Percentiles rank a stretch among this genome's conserved stretches.
These are phyloP conservation scores for Ametastegia equiseti DNA, from an alignment of 2,888 invertebrate genomes.

Conservation along the genomic window DNA sequence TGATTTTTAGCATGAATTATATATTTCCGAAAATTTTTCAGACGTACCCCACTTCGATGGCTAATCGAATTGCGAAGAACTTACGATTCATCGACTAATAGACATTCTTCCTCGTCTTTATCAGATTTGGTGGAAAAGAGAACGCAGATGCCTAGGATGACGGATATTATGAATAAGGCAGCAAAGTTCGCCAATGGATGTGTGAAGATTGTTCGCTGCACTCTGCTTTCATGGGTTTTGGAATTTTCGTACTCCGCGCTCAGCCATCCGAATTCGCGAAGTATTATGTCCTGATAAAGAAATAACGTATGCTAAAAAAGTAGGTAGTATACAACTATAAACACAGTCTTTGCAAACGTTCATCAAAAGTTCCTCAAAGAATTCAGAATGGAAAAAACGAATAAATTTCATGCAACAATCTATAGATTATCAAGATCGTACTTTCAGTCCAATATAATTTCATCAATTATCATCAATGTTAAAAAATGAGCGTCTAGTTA, in stretches of 20 bases:
- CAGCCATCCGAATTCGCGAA: conserved; percentile 52
- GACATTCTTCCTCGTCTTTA: conserved; percentile 50
- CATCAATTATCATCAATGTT: not conserved
- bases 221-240: conserved; percentile 46
- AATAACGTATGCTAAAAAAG: not conserved
- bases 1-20: no score
- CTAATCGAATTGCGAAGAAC: not conserved
- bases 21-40: no score
- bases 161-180: conserved; percentile 59
- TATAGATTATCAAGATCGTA: not conserved
- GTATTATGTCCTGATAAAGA: conserved; percentile 53
- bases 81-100: not conserved
- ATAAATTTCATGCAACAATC: not conserved
- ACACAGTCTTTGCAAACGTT: not conserved
- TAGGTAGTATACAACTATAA: not conserved
- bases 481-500: not conserved
- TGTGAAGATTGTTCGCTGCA: conserved; percentile 50
- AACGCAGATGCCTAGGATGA: conserved; percentile 58
- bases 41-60: not conserved
- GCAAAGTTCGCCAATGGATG: conserved; percentile 59
- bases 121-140: conserved; percentile 58
- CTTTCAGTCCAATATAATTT: not conserved
- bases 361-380: not conserved
- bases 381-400: not conserved
- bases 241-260: conserved; percentile 50